Evolutionary conservation across 1,140 invertebrate genomes (phyloP).

Genomic region (Aradophagus sp.): DNA sequence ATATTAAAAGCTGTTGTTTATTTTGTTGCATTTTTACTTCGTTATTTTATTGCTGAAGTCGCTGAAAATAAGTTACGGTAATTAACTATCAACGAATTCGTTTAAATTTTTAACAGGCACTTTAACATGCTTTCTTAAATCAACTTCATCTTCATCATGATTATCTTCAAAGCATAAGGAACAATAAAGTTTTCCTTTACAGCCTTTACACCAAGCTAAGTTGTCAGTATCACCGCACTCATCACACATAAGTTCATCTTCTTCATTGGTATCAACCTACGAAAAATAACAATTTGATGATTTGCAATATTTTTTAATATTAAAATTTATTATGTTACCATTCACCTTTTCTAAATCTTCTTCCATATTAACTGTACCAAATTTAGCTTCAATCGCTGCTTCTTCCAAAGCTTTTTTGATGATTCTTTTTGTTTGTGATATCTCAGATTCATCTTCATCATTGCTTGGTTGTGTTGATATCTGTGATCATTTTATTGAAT

Average conservation of each 20-base stretch:
- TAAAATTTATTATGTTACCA: no score
- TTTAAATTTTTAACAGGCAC: conserved; percentile 47
- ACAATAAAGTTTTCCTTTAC: conserved; percentile 65
- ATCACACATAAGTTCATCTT: conserved; percentile 60
- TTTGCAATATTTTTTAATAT: no score
- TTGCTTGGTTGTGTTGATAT: conserved; percentile 11
- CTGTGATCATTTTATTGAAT: conserved; percentile 1
- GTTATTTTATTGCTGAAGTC: no score
- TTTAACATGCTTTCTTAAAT: conserved; percentile 59
- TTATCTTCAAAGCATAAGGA: conserved; percentile 63
- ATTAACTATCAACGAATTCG: conserved; percentile 8
- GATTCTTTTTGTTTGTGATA: conserved; percentile 59
- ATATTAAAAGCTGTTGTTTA: not conserved
- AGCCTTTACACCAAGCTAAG: conserved; percentile 62
- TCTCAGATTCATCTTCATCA: conserved; percentile 60
- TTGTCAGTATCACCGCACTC: conserved; percentile 61
- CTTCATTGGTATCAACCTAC: conserved; percentile 30
- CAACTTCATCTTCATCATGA: conserved; percentile 65
- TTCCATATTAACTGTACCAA: no score
- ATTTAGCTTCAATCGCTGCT: conserved; percentile 64
- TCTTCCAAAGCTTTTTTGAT: conserved; percentile 66
- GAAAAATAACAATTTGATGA: no score
- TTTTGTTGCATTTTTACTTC: not conserved
- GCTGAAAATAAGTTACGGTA: no score
- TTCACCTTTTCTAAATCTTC: no score